Evolutionary conservation across 2,888 invertebrate species (phyloP).

Genomic region (Onthophagus sagittarius): DNA sequence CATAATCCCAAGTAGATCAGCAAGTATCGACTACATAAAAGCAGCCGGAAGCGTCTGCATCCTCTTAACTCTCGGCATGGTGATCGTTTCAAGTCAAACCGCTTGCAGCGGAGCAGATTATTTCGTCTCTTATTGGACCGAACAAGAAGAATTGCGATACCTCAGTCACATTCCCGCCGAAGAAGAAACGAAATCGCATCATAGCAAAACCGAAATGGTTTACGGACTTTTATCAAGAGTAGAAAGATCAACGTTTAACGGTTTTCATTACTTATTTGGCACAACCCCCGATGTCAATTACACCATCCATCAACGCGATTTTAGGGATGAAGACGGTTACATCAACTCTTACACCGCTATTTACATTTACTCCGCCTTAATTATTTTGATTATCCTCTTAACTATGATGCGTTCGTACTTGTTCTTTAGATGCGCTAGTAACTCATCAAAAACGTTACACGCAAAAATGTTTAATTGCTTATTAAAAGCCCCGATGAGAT

Average conservation of each 20-base stretch:
- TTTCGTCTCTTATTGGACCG: constrained; percentile 34
- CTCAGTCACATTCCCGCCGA: neutral
- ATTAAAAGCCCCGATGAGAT: constrained; percentile 72
- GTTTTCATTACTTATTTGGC: constrained; percentile 5
- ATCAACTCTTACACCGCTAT: constrained; percentile 34
- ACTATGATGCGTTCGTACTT: constrained; percentile 61
- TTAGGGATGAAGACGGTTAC: constrained; percentile 7
- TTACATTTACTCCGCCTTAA: constrained; percentile 45
- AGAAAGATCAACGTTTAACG: constrained; percentile 12
- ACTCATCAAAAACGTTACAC: constrained; percentile 73
- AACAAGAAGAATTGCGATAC: constrained; percentile 36
- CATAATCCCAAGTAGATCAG: constrained; percentile 18
- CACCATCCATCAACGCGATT: neutral
- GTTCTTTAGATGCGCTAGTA: constrained; percentile 75
- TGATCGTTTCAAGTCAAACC: constrained; percentile 26
- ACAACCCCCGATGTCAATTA: constrained; percentile 3
- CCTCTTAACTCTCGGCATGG: constrained; percentile 20
- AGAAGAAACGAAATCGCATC: neutral
- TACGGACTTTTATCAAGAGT: neutral
- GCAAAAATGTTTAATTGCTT: constrained; percentile 78
- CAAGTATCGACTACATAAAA: constrained; percentile 27
- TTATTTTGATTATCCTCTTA: constrained; percentile 38
- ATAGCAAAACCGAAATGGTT: neutral
- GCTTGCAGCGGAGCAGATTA: constrained; percentile 28
- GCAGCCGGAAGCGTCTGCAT: constrained; percentile 27